Evolutionary conservation across 2,113 vertebrate genomes (phyloP).

Genomic region (Cyanoderma ruficeps): DNA sequence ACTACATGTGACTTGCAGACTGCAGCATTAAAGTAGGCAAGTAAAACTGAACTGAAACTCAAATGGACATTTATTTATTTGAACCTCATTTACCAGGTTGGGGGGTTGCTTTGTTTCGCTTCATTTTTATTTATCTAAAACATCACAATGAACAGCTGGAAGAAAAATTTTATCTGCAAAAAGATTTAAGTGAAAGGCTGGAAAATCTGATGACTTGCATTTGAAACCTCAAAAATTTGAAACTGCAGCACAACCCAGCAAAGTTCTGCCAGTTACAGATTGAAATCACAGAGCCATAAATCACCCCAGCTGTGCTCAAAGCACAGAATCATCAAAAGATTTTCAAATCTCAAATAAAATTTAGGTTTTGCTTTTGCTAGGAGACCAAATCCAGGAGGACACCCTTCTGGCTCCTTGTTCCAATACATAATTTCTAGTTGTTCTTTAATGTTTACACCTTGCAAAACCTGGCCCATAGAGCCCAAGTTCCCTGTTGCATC

Average conservation of each 20-base stretch:
- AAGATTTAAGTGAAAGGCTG: background rate
- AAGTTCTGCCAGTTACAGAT: background rate
- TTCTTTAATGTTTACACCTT: background rate
- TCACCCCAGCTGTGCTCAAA: background rate
- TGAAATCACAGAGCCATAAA: conserved; percentile 19
- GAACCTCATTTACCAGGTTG: background rate
- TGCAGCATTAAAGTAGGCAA: background rate
- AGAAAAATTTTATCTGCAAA: background rate
- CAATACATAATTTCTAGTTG: background rate
- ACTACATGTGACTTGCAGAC: background rate
- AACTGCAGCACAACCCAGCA: background rate
- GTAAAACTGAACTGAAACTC: background rate
- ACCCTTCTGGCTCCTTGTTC: background rate
- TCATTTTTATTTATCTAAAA: background rate
- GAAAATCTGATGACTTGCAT: conserved; percentile 1
- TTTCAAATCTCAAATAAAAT: conserved; percentile 31
- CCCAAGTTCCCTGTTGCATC: background rate
- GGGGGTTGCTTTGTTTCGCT: background rate
- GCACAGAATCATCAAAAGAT: conserved; percentile 17
- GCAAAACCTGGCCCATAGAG: background rate
- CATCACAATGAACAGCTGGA: background rate
- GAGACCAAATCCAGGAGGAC: background rate
- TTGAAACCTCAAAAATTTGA: conserved; percentile 14
- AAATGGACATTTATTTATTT: background rate
- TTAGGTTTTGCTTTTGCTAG: background rate